Percentiles rank a stretch among this genome's conserved stretches.
Evolutionary conservation across 2,797 vertebrate species (phyloP).

Genomic region (Nannoperca australis): DNA sequence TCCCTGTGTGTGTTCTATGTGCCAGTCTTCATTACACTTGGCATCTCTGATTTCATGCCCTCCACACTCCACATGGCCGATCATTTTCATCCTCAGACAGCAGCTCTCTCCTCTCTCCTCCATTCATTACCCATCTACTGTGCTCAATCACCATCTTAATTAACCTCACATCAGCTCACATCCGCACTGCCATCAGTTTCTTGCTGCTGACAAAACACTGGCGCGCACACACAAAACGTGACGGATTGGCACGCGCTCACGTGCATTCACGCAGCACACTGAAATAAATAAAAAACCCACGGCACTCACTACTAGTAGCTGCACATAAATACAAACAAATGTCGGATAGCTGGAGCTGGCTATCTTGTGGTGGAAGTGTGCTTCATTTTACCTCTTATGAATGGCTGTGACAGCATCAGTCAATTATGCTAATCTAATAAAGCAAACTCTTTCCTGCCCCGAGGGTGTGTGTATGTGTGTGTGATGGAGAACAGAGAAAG

Average conservation of each 20-base stretch:
- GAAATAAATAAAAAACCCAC: neutral
- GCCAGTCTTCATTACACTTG: constrained; percentile 97
- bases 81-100: constrained; percentile 90
- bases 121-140: constrained; percentile 85
- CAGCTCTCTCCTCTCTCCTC: constrained; percentile 80
- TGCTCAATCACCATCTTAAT: constrained; percentile 88
- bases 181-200: constrained; percentile 80
- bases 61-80: constrained; percentile 93
- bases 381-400: constrained; percentile 79
- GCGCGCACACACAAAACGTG: constrained; percentile 42
- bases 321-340: constrained; percentile 71
- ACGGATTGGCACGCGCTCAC: constrained; percentile 41
- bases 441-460: constrained; percentile 85
- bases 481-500: constrained; percentile 60
- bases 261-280: constrained; percentile 30
- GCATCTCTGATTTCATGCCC: constrained; percentile 98
- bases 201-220: constrained; percentile 71
- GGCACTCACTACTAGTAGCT: constrained; percentile 25
- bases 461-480: constrained; percentile 58
- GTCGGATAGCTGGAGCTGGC: constrained; percentile 50
- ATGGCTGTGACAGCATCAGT: constrained; percentile 85
- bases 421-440: constrained; percentile 89
- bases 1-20: constrained; percentile 89
- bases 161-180: constrained; percentile 87
- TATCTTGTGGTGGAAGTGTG: constrained; percentile 70